Base-by-base conservation (phyloP, 2,113 vertebrate genomes). In the Lucifuga dentata region DNA sequence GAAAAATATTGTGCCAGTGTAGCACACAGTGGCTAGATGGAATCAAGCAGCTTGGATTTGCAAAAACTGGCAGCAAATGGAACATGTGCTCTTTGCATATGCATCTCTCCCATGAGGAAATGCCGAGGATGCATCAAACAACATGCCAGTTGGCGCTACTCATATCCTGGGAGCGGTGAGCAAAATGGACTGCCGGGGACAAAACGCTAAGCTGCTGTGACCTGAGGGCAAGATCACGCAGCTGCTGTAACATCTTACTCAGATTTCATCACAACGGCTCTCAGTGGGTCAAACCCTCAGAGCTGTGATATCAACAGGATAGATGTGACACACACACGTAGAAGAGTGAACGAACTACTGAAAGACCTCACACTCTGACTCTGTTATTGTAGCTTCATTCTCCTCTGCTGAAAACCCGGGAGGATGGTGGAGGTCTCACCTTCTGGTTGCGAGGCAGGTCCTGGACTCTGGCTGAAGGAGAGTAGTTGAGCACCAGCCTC, bases 371-470 rank as follows among this genome's bases (percentile, higher is more conserved):
- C 21, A 38, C 41, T 5, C 11, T 10, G 16, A 48, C 20, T 29
- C 40, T 11, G 24, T 62, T 46, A 21, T 9, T 29, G 12, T 46
- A 3, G 20, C 33, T 50, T 53, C 1, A 8, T 24, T 48, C 16
- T 35, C 15, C 33, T 39, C 5, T 7, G 48, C 10, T 0, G 1
- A 17, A 6, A 21, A 13, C 9, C 15, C 13, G 13, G 6, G 8
- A 9, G 43, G 13, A 43, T 19, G 9, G 32, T 2, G 7, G 46
- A 21, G 21, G 12, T 33, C 90, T 91, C 91, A 98, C 98, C 95
- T 99, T 99, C 91, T 96, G 96, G 89, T 98, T 99, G 80, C 95
- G 94, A 11, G 97, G 96, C 79, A 97, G 93, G 83, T 98, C 96
- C 75, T 96, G 95, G 80, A 93, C 92, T 78, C 92, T 92, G 82